Evolutionary conservation across 2,888 invertebrate genomes (phyloP), one percentile per base, ranked within the genome.

Genomic region (Cheilosia variabilis): DNA sequence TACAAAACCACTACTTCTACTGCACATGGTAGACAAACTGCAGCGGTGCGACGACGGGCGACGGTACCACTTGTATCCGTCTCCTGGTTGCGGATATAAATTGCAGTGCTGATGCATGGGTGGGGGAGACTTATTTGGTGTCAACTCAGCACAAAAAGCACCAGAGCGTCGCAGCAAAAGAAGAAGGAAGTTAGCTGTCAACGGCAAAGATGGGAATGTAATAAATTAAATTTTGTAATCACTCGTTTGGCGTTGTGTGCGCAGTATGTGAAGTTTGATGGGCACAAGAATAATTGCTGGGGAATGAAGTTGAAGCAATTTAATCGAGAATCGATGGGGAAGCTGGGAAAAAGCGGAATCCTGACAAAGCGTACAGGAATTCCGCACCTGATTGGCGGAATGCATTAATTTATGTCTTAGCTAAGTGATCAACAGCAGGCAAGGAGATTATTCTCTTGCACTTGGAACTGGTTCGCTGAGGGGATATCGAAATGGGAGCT

Each of bases 151-250:
- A 47, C 37, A 24, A 63, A 55, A 27, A 71, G 22, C 41, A 66
- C 15, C 55, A 37, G 45, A 57, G 24, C 24, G 17, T 37, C 58
- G 6, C 27, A 68, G 45, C 63, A 53, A 53, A 68, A 41, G 52
- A 63, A 78, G 50, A 75, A 69, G 79, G 75, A 84, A 79, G 69
- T 69, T 47, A 43, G 41, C 75, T 84, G 84, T 84, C 84, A 79
- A 31, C 79, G 53, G 79, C 79, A 84, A 84, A 65, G 84, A 79
- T 73, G 79, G 79, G 75, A 75, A 75, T 79, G 79, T 84, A 79
- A 84, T 84, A 84, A 84, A 84, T 84, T 43, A 75, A 75, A 84
- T 79, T 79, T 84, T 75, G 79, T 69, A 79, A 84, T 84, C 75
- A 66, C 69, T 84, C 65, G 63, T 79, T 79, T 78, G 41, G 62